Evolutionary conservation across 2,888 invertebrate species (phyloP), one percentile per base, ranked within the genome.

Genomic region (Macaria liturata): DNA sequence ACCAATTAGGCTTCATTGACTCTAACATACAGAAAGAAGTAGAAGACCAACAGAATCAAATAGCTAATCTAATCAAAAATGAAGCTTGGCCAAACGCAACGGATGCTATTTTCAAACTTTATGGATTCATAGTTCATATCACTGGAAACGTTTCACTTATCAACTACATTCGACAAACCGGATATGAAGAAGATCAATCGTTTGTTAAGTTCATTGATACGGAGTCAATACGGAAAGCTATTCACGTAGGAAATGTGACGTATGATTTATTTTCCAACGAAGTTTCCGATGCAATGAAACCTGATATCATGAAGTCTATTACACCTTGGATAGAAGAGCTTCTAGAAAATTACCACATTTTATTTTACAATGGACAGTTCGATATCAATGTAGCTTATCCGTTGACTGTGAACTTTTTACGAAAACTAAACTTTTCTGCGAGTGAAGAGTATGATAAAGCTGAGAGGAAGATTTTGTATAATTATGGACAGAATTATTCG

Each of bases 1-100:
- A 96, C 74, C 96, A 96, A 77, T 83, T 96, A 53, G 97, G 97
- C 0, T 83, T 96, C 30, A 85, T 95, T 59, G 95, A 95, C 79
- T 83, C 85, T 61, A 94, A 94, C 71, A 94, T 94, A 3, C 92
- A 92, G 60, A 77, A 91, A 42, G 59, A 88, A 32, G 94, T 97
- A 71, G 89, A 94, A 53, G 71, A 86, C 1, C 93, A 93, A 57
- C 95, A 96, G 79, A 80, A 88, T 4, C 77, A 93, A 78, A 93
- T 92, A 9, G 77, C 87, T 3, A 78, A 92, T 39, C 93, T 92
- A 62, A 97, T 97, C 20, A 81, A 93, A 64, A 81, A 93, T 3
- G 86, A 93, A 51, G 87, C 96, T 59, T 96, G 93, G 92, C 75
- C 86, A 0, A 91, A 95, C 62, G 97, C 97, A 0, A 96, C 3